Percentiles rank a stretch among this genome's conserved stretches.
Evolutionary conservation across 2,113 vertebrate species (phyloP).

Genomic region (Orientallactaga bullata): DNA sequence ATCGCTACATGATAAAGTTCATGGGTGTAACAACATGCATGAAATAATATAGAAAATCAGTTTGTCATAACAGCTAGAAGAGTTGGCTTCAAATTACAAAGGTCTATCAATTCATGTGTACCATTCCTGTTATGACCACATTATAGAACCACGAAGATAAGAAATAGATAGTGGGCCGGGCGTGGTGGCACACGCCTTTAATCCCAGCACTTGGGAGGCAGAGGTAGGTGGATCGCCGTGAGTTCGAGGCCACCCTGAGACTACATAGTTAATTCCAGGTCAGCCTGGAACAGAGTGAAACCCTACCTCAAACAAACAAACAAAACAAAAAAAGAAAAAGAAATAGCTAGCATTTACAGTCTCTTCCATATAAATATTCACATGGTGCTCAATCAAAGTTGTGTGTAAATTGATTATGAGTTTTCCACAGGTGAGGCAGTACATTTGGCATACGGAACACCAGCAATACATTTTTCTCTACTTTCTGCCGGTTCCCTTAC

Average conservation of each 20-base stretch:
- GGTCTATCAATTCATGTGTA: conserved; percentile 77
- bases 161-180: too few species aligned
- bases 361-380: conserved; percentile 80
- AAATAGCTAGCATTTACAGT: too few species aligned
- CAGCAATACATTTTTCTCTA: neutral
- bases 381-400: conserved; percentile 79
- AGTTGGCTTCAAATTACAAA: conserved; percentile 66
- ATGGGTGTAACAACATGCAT: conserved; percentile 1
- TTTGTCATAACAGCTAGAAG: conserved; percentile 62
- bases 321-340: too few species aligned
- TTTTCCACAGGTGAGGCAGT: conserved; percentile 52
- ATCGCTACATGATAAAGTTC: neutral
- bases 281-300: too few species aligned
- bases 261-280: too few species aligned
- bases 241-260: too few species aligned
- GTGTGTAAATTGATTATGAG: conserved; percentile 73
- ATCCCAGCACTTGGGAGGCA: too few species aligned
- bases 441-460: conserved; percentile 47
- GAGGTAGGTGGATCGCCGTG: too few species aligned
- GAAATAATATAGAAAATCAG: conserved; percentile 55
- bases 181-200: too few species aligned
- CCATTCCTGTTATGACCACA: conserved; percentile 76
- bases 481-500: conserved; percentile 13
- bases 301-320: too few species aligned
- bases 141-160: conserved; percentile 75